Base-by-base conservation (phyloP, 1,140 invertebrate species). In the Apis cerana region DNA sequence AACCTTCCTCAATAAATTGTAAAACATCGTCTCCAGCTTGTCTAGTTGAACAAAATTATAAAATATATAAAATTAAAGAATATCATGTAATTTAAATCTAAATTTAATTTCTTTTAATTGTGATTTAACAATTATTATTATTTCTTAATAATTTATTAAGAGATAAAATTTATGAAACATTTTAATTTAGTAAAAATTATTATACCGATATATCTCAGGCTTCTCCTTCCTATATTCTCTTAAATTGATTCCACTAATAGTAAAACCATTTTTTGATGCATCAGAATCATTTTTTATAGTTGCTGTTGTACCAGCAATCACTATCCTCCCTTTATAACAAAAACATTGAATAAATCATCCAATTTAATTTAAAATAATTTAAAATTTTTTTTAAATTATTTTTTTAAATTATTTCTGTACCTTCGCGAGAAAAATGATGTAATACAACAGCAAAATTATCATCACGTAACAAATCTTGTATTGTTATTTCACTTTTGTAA, bases 251-350 rank as follows among this genome's bases (percentile, higher is more conserved):
- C 95, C 95, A n/a, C 94, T 94, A 7, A 96, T 82, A 61, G 92
- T 94, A 80, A 95, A 95, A 9, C 92, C 92, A 75, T 92, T 86
- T 80, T 92, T 86, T 62, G 90, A 69, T 65, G 94, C 74, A 5
- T 95, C 86, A 19, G 92, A 80, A 83, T 93, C 92, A 43, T 91
- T 88, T 64, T 92, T 85, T 54, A 91, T 78, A 64, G 90, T 91
- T 33, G 94, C 93, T 15, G 95, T 94, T 89, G 95, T 94, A n/a
- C 95, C 95, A 82, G 95, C 95, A 11, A 96, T 91, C 64, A 96
- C 90, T 9, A 95, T 90, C 87, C 94, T 94, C 15, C 95, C 95
- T 94, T 95, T 94, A 80, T 93, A 92, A 56, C 89, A 91, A 56
- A 95, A 86, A 56, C 74, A 76, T 54, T 82, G 59, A 84, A 81